Percentiles rank a stretch among this genome's conserved stretches.
Evolutionary conservation across 2,888 invertebrate genomes (phyloP).

Genomic region (Cephus rjabovi): DNA sequence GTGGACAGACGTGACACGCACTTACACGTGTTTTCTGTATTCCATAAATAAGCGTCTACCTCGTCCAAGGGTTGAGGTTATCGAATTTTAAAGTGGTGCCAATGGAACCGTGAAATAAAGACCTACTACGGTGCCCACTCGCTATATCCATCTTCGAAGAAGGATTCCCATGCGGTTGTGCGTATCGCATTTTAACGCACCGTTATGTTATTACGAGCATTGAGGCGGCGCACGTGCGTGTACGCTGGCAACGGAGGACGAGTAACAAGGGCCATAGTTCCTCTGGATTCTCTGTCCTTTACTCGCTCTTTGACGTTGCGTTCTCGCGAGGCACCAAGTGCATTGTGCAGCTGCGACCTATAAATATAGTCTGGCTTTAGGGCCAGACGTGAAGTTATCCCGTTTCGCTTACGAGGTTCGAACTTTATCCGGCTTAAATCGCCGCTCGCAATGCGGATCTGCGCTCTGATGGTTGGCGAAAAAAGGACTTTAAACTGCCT

Average conservation of each 20-base stretch:
- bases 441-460: not conserved
- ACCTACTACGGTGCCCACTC: not conserved
- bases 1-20: constrained; percentile 27
- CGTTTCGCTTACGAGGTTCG: not conserved
- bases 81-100: not conserved
- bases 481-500: not conserved
- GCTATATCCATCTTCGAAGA: not conserved
- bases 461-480: not conserved
- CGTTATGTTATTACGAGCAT: constrained; percentile 25
- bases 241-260: not conserved
- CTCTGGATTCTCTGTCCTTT: not conserved
- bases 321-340: constrained; percentile 21
- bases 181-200: constrained; percentile 26
- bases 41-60: not conserved
- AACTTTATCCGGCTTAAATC: not conserved
- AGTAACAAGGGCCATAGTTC: not conserved
- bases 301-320: not conserved
- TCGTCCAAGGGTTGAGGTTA: not conserved
- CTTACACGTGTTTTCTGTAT: constrained; percentile 37
- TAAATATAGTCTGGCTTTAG: constrained; percentile 46
- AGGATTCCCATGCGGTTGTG: not conserved
- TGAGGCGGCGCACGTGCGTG: not conserved
- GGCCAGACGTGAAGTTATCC: constrained; percentile 2
- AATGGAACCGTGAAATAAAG: not conserved
- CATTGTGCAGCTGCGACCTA: constrained; percentile 47